A percentile compares a stretch with the other conserved stretches of the same genome.
Conservation (phyloP, 2,888 invertebrate genomes). For the Ectemnius continuus region DNA sequence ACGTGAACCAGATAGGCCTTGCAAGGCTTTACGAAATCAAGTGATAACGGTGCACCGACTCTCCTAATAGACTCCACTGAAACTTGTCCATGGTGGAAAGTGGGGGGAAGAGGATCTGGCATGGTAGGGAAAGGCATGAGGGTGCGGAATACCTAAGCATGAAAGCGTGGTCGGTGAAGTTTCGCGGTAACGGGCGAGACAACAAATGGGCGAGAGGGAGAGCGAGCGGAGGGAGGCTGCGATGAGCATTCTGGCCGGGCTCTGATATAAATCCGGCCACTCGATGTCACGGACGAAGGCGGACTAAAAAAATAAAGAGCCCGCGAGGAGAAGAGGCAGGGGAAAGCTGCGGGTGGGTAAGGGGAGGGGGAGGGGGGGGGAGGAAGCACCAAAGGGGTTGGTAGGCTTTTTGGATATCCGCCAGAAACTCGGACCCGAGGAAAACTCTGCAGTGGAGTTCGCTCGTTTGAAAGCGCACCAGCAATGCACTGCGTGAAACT, state of each 20-base stretch:
- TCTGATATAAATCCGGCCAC: constrained; percentile 58
- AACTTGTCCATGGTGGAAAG: too few species aligned
- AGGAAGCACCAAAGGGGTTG: constrained; percentile 18
- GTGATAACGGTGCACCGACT: too few species aligned
- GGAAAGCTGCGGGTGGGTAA: too few species aligned
- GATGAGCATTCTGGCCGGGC: constrained; percentile 32
- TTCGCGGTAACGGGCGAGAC: constrained; percentile 42
- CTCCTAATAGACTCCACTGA: too few species aligned
- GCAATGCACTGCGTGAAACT: constrained; percentile 44
- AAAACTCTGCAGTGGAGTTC: constrained; percentile 36
- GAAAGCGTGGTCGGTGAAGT: constrained; percentile 22
- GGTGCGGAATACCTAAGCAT: too few species aligned
- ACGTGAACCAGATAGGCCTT: too few species aligned
- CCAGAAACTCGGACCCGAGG: constrained; percentile 51
- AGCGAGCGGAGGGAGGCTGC: constrained; percentile 25
- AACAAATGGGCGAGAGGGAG: constrained; percentile 43
- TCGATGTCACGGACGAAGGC: constrained; percentile 53
- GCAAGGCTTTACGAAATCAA: too few species aligned
- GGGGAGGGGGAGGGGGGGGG: background rate
- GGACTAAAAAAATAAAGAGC: constrained; percentile 8
- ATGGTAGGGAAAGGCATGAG: too few species aligned
- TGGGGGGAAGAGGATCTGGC: too few species aligned
- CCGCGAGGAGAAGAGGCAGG: too few species aligned
- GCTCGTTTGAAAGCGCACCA: constrained; percentile 44
- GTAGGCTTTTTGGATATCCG: constrained; percentile 56